Percentiles rank a stretch among this genome's conserved stretches.
Conservation (phyloP, 2,113 vertebrate species). For the Macrotus californicus region DNA sequence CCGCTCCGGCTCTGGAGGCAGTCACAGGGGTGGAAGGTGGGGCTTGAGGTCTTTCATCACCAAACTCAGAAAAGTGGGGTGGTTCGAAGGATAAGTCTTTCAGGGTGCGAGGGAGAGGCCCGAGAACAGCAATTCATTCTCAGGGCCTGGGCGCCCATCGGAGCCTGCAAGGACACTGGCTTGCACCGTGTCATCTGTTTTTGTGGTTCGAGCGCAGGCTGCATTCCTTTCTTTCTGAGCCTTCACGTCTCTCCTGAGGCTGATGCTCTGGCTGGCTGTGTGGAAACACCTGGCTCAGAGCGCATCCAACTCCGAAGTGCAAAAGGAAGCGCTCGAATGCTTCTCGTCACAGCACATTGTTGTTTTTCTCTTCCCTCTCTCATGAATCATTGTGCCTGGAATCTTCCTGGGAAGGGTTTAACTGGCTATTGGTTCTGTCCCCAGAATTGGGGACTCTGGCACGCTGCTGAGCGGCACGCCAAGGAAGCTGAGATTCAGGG, state of each 20-base stretch:
- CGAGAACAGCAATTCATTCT: background rate
- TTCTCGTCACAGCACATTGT: background rate
- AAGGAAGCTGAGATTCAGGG: background rate
- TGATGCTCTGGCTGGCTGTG: background rate
- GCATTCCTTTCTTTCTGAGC: background rate
- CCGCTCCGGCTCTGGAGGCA: background rate
- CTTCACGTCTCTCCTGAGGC: background rate
- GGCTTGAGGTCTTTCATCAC: background rate
- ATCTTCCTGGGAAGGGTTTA: background rate
- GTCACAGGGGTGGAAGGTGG: background rate
- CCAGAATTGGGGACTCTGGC: background rate
- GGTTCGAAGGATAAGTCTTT: background rate
- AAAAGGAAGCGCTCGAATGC: background rate
- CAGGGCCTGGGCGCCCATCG: background rate
- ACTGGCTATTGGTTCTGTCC: background rate
- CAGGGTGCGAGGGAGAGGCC: background rate
- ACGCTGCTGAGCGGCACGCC: background rate
- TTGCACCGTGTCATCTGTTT: background rate
- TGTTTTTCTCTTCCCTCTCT: slow-evolving; percentile 33
- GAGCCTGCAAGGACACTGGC: fast-evolving
- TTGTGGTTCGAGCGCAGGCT: background rate
- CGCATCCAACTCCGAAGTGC: background rate
- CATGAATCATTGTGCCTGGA: slow-evolving; percentile 33
- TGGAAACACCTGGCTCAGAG: slow-evolving; percentile 57
- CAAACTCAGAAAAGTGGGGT: background rate